A percentile compares a stretch with the other conserved stretches of the same genome.
These are phyloP conservation scores for Himalopsyche kuldschensis DNA, from an alignment of 2,888 invertebrate genomes.

Conservation along the genomic window DNA sequence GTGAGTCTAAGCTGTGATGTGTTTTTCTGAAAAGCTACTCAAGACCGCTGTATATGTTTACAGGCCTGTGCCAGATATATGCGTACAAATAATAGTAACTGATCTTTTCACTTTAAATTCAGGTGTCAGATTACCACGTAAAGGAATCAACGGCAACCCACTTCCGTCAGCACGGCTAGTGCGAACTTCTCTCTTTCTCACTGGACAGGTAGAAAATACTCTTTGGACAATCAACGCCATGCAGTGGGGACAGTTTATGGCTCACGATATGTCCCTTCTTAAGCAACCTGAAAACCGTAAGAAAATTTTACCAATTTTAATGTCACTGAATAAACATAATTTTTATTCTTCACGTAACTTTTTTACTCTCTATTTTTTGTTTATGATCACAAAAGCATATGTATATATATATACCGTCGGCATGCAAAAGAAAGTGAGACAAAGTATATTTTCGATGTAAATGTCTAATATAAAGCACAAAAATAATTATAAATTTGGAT, in stretches of 20 bases:
- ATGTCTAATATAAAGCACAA: no score
- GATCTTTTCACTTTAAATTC: background rate
- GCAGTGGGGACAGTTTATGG: slow-evolving; percentile 66
- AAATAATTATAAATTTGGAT: no score
- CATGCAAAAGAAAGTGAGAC: no score
- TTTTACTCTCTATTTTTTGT: background rate
- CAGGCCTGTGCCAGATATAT: no score
- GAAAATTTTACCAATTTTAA: no score
- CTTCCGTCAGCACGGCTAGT: slow-evolving; percentile 47
- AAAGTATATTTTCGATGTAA: no score
- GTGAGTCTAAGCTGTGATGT: no score
- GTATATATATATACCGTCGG: no score
- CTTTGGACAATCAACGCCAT: slow-evolving; percentile 48
- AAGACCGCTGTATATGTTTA: no score
- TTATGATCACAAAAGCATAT: background rate
- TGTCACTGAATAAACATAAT: background rate
- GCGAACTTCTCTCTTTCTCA: slow-evolving; percentile 46
- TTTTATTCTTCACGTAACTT: background rate
- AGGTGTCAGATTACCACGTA: slow-evolving; percentile 47
- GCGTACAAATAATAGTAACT: no score
- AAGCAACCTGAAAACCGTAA: slow-evolving; percentile 22
- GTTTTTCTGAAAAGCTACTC: no score
- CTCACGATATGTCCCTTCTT: slow-evolving; percentile 60
- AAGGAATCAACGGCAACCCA: slow-evolving; percentile 44
- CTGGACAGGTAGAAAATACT: slow-evolving; percentile 42